Conservation (phyloP, 2,888 invertebrate species). For the Eremobia ochroleuca region DNA sequence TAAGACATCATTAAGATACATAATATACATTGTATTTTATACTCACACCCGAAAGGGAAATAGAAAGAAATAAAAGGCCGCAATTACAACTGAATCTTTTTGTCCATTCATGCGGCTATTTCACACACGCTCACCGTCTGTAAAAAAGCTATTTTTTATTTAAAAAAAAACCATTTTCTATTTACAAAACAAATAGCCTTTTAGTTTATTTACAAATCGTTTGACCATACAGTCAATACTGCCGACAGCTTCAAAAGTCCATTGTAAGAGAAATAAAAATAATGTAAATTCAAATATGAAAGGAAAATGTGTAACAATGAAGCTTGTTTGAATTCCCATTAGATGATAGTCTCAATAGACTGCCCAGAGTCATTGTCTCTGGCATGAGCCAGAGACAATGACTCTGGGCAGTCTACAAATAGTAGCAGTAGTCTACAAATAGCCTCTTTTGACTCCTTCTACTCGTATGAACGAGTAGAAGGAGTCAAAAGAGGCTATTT, state of each 20-base stretch:
- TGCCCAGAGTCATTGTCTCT: conserved; percentile 41
- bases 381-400: too few species aligned
- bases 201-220: conserved; percentile 34
- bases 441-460: too few species aligned
- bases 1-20: neutral
- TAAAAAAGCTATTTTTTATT: neutral
- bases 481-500: conserved; percentile 17
- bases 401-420: too few species aligned
- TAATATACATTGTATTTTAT: neutral
- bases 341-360: conserved; percentile 28
- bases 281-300: conserved; percentile 20
- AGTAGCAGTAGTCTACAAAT: too few species aligned
- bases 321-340: conserved; percentile 23
- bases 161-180: conserved; percentile 1
- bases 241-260: conserved; percentile 18
- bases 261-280: conserved; percentile 30
- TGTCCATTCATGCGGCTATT: neutral
- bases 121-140: neutral
- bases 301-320: conserved; percentile 15
- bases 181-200: conserved; percentile 31
- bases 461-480: too few species aligned
- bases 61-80: neutral
- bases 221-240: conserved; percentile 39
- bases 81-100: neutral
- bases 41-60: neutral